Percentiles rank a stretch among this genome's conserved stretches.
Evolutionary conservation across 2,888 invertebrate genomes (phyloP).

Genomic region (Meghimatium bilineatum): DNA sequence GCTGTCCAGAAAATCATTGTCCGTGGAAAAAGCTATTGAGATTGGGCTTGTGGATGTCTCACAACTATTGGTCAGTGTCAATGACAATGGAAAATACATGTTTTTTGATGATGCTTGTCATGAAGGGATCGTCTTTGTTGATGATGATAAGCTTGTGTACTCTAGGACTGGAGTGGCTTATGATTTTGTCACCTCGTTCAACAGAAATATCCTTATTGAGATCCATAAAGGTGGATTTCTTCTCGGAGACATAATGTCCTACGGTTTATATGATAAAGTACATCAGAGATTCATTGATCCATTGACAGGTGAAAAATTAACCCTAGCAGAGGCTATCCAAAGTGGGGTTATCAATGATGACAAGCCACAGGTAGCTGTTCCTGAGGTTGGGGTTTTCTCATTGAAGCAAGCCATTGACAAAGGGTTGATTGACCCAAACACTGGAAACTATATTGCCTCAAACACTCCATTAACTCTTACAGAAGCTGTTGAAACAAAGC

Average conservation of each 20-base stretch:
- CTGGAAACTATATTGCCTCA: conserved; percentile 82
- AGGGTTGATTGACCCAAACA: conserved; percentile 87
- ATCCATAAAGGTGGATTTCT: conserved; percentile 55
- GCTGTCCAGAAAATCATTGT: conserved; percentile 62
- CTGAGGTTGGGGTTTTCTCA: conserved; percentile 90
- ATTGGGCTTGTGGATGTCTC: conserved; percentile 65
- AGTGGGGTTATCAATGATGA: conserved; percentile 82
- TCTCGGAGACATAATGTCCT: conserved; percentile 54
- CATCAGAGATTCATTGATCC: conserved; percentile 89
- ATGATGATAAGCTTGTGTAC: conserved; percentile 57
- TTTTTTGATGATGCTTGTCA: conserved; percentile 63
- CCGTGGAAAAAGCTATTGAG: conserved; percentile 67
- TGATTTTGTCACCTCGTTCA: conserved; percentile 54
- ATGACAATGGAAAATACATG: conserved; percentile 58
- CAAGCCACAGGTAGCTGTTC: conserved; percentile 80
- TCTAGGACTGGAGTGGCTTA: conserved; percentile 51
- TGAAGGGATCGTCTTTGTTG: conserved; percentile 58
- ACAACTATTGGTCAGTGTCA: conserved; percentile 61
- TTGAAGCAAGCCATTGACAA: conserved; percentile 93
- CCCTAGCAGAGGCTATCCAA: conserved; percentile 89
- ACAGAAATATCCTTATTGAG: conserved; percentile 53
- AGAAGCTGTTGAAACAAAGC: conserved; percentile 61
- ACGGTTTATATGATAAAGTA: conserved; percentile 73
- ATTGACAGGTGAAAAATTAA: conserved; percentile 86
- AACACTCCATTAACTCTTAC: conserved; percentile 60